Percentiles rank a stretch among this genome's conserved stretches.
phyloP scores from a whole-genome alignment of 1,140 invertebrate species.

The Neodiprion fabricii region DNA sequence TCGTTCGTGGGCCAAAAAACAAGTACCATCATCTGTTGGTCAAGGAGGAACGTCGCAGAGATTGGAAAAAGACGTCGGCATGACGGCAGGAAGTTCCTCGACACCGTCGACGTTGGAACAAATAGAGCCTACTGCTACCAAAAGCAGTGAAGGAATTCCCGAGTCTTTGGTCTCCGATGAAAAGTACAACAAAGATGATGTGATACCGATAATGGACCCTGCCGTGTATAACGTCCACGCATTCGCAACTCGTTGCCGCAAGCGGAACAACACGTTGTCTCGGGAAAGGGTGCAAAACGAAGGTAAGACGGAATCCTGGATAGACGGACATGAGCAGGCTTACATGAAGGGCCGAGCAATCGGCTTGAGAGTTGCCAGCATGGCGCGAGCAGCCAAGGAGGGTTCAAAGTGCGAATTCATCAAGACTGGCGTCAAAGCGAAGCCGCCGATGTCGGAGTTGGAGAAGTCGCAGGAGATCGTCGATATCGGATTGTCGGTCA shows the following conservation, averaged over 20 bases:
- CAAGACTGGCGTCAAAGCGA: conserved; percentile 1
- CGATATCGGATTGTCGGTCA: conserved; percentile 16
- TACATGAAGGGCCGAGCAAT: conserved; percentile 18
- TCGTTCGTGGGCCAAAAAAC: too few relatives aligned
- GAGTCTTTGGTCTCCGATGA: background rate
- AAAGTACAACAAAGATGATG: background rate
- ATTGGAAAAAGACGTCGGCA: background rate
- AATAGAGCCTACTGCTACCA: background rate
- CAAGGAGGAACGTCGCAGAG: too few relatives aligned
- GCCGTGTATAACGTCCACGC: background rate
- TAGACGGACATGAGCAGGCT: conserved; percentile 14
- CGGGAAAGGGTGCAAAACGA: background rate
- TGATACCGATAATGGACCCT: conserved; percentile 4
- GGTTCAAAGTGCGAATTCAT: conserved; percentile 12
- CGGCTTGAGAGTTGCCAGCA: conserved; percentile 13
- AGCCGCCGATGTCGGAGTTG: background rate
- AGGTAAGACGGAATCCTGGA: conserved; percentile 14
- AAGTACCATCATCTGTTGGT: too few relatives aligned
- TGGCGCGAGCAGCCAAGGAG: conserved; percentile 19
- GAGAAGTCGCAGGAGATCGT: conserved; percentile 21
- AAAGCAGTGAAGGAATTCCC: background rate
- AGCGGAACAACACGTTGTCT: background rate
- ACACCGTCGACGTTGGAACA: background rate
- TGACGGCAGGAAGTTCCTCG: background rate
- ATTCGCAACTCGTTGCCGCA: background rate